These are phyloP conservation scores for Neomonachus schauinslandi DNA, from an alignment of 2,113 vertebrate genomes.

Conservation along the genomic window DNA sequence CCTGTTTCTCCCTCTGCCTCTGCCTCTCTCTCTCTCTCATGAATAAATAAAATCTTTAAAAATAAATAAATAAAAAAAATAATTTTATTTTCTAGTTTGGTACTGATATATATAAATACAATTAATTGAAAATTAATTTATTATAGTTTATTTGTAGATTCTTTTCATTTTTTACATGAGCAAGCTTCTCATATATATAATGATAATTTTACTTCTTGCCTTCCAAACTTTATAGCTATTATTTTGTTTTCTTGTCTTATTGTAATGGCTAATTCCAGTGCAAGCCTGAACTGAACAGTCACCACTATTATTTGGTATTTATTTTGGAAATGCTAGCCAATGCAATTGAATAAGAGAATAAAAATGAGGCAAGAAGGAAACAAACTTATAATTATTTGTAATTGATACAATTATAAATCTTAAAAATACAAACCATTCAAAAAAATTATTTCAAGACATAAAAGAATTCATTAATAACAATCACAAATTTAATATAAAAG, in stretches of 20 bases:
- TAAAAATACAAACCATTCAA: neutral
- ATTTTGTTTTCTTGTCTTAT: neutral
- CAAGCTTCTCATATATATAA: neutral
- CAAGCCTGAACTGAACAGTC: neutral
- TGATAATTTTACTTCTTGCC: neutral
- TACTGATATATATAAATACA: neutral
- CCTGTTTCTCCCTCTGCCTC: too few relatives aligned
- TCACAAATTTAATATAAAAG: neutral
- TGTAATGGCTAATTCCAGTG: neutral
- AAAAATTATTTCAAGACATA: constrained; percentile 7
- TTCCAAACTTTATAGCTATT: neutral
- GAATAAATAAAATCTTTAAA: too few relatives aligned
- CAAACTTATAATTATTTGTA: neutral
- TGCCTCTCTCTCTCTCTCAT: too few relatives aligned
- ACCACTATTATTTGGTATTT: neutral
- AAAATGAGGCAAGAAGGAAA: neutral
- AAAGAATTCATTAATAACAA: neutral
- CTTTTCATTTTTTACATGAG: neutral
- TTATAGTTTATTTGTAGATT: neutral
- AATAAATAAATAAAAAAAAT: neutral
- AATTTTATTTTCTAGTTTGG: neutral
- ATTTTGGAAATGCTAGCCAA: neutral
- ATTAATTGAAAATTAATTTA: neutral
- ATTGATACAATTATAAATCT: neutral
- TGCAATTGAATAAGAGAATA: neutral